These are phyloP conservation scores for Eupithecia pulchellata DNA, from an alignment of 2,888 invertebrate genomes.

Conservation along the genomic window DNA sequence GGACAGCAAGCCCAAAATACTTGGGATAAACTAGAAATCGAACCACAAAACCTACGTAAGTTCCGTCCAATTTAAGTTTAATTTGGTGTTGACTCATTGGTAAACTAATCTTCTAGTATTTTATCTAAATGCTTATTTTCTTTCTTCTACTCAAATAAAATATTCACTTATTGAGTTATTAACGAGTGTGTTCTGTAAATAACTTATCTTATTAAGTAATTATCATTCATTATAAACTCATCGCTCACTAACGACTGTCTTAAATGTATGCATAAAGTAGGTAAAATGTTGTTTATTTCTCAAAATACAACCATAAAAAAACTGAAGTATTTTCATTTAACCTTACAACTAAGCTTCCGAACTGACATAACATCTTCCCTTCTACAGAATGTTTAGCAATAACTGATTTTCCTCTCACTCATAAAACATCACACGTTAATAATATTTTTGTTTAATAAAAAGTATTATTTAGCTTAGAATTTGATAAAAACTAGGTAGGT, in stretches of 20 bases:
- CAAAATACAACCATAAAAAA: conserved; percentile 25
- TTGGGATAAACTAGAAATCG: conserved; percentile 53
- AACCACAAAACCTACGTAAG: conserved; percentile 52
- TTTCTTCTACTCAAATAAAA: not conserved
- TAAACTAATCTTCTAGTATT: conserved; percentile 21
- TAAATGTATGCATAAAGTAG: not conserved
- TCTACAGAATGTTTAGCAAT: conserved; percentile 13
- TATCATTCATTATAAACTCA: not conserved
- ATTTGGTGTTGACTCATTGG: conserved; percentile 28
- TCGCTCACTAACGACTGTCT: not conserved
- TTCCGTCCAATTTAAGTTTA: conserved; percentile 19
- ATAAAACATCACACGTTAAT: not conserved
- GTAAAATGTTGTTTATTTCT: not conserved
- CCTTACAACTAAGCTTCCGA: conserved; percentile 9
- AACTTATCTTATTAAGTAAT: not conserved
- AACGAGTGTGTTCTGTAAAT: not conserved
- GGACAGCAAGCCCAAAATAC: conserved; percentile 33
- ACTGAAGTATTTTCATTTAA: conserved; percentile 35
- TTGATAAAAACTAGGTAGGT: not conserved
- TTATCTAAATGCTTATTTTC: not conserved
- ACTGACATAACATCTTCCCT: conserved; percentile 10
- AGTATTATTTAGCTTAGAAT: no score
- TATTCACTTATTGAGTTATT: not conserved
- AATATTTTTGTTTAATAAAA: no score
- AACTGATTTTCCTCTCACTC: not conserved